phyloP scores from a whole-genome alignment of 2,888 invertebrate species.

The Nephrotoma flavescens region DNA sequence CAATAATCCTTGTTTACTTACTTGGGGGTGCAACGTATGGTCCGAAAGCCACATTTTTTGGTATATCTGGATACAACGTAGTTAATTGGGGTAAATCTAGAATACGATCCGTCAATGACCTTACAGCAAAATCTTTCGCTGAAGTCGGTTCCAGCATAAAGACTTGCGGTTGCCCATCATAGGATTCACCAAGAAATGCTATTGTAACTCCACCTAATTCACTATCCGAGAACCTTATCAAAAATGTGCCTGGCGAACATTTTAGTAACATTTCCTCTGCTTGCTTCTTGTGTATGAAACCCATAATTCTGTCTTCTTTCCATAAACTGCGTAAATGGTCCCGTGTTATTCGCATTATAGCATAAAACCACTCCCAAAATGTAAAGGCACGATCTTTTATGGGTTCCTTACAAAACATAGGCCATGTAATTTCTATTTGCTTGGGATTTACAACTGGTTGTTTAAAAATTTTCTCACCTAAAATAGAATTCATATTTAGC shows the following conservation, averaged over 20 bases:
- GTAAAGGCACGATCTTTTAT: slow-evolving; percentile 86
- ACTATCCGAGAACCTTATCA: slow-evolving; percentile 91
- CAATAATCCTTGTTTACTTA: slow-evolving; percentile 32
- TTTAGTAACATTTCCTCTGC: slow-evolving; percentile 77
- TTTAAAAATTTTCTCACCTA: slow-evolving; percentile 30
- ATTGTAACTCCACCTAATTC: slow-evolving; percentile 94
- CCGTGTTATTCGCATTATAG: slow-evolving; percentile 90
- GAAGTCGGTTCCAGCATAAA: slow-evolving; percentile 89
- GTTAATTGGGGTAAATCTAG: slow-evolving; percentile 72
- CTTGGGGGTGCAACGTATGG: slow-evolving; percentile 77
- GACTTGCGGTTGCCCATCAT: slow-evolving; percentile 33
- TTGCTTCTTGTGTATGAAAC: slow-evolving; percentile 85
- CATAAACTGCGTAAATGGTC: slow-evolving; percentile 85
- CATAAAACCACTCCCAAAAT: slow-evolving; percentile 99
- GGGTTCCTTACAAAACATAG: slow-evolving; percentile 87
- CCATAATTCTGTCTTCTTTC: slow-evolving; percentile 78
- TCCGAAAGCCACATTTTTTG: slow-evolving; percentile 75
- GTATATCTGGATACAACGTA: slow-evolving; percentile 71
- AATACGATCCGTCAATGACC: slow-evolving; percentile 80
- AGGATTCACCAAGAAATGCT: slow-evolving; percentile 70
- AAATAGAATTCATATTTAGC: slow-evolving; percentile 3
- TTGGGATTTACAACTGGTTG: slow-evolving; percentile 7
- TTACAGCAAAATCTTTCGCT: slow-evolving; percentile 79
- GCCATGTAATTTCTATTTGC: slow-evolving; percentile 55
- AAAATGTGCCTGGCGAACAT: slow-evolving; percentile 74